A percentile compares a stretch with the other conserved stretches of the same genome.
Conservation (phyloP, 1,140 invertebrate species). For the Leptestheria dahalacensis region DNA sequence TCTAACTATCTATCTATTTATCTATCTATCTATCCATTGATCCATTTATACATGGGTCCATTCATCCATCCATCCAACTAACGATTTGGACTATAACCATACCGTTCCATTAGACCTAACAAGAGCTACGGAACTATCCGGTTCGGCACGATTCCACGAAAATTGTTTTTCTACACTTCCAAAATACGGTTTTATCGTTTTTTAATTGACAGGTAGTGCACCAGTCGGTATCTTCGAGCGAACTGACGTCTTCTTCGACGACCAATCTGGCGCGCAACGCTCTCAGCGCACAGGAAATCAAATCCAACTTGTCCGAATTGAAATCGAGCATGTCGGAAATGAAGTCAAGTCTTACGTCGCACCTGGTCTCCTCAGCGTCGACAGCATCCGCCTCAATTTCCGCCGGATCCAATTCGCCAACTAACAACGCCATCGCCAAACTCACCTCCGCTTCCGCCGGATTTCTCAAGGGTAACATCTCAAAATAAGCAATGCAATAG, state of each 20-base stretch:
- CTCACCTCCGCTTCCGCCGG: slow-evolving; percentile 1
- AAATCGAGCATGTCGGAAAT: slow-evolving; percentile 62
- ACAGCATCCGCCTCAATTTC: background rate
- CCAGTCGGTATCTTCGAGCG: slow-evolving; percentile 7
- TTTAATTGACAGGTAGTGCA: slow-evolving; percentile 8
- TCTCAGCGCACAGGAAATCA: slow-evolving; percentile 30
- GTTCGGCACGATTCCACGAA: too few species aligned
- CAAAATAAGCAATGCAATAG: background rate
- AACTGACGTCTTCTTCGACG: slow-evolving; percentile 7
- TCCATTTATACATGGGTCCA: too few species aligned
- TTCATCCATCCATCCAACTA: too few species aligned
- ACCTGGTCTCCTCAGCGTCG: background rate
- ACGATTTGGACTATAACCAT: too few species aligned
- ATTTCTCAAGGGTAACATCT: background rate
- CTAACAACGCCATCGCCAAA: background rate
- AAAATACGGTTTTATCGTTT: too few species aligned
- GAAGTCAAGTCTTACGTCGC: slow-evolving; percentile 31
- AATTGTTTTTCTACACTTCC: too few species aligned
- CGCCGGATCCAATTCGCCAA: background rate
- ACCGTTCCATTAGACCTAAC: too few species aligned
- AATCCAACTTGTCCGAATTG: slow-evolving; percentile 53
- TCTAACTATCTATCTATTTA: too few species aligned
- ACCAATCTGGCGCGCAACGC: background rate
- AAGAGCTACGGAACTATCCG: too few species aligned
- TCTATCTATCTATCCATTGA: too few species aligned